A percentile compares a stretch with the other conserved stretches of the same genome.
Conservation (phyloP, 2,797 vertebrate genomes). For the Microctenopoma stevenorrisi region DNA sequence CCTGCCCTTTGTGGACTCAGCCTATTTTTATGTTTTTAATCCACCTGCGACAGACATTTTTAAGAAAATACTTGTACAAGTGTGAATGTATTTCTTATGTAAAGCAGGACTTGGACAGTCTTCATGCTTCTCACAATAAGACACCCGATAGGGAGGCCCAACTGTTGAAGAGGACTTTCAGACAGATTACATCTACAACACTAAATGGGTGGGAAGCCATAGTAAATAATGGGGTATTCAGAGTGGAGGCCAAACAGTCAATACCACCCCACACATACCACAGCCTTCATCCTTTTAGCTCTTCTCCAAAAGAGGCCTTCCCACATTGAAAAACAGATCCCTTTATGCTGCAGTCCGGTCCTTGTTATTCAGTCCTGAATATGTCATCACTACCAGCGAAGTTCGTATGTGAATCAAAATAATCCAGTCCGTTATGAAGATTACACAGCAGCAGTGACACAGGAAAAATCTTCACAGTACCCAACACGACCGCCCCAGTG, state of each 20-base stretch:
- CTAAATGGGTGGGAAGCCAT: conserved; percentile 59
- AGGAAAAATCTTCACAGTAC: conserved; percentile 17
- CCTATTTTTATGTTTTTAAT: conserved; percentile 24
- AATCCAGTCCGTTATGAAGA: conserved; percentile 20
- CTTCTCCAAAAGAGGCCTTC: conserved; percentile 45
- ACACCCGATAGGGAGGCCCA: conserved; percentile 26
- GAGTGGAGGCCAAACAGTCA: conserved; percentile 71
- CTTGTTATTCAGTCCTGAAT: conserved; percentile 45
- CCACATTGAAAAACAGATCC: conserved; percentile 56
- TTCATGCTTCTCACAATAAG: conserved; percentile 29
- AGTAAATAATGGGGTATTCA: conserved; percentile 74
- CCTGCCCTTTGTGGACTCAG: conserved; percentile 31
- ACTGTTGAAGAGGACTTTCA: conserved; percentile 53
- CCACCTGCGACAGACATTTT: background rate
- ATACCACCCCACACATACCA: conserved; percentile 61
- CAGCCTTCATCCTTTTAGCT: conserved; percentile 55
- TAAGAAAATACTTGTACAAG: background rate
- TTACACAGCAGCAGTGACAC: conserved; percentile 17
- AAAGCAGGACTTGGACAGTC: background rate
- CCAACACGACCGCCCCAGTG: conserved; percentile 2
- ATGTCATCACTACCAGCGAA: conserved; percentile 46
- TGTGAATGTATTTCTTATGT: conserved; percentile 16
- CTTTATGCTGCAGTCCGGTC: conserved; percentile 63
- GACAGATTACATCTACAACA: conserved; percentile 60
- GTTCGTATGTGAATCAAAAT: conserved; percentile 32